Evolutionary conservation across 2,888 invertebrate species (phyloP).

Genomic region (Periphyllus acericola): DNA sequence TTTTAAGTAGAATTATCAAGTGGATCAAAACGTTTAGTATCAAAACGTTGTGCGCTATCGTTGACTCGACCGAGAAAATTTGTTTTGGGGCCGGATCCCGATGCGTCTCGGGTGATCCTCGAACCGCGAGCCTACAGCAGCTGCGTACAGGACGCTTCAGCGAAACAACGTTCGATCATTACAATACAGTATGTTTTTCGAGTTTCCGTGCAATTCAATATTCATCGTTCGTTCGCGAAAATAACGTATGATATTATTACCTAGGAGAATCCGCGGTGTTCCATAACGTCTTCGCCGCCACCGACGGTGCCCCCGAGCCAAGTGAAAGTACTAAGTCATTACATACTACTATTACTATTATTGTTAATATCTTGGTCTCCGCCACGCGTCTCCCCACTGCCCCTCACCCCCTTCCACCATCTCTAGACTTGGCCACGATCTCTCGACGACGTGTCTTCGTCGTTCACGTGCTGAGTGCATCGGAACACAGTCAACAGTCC

Average conservation of each 20-base stretch:
- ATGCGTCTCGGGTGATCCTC: too few species aligned
- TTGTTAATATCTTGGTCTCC: not conserved
- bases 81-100: too few species aligned
- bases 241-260: not conserved
- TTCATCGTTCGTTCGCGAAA: not conserved
- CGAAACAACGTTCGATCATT: too few species aligned
- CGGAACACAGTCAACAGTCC: slow-evolving; percentile 5
- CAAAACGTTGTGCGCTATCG: too few species aligned
- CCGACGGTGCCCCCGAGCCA: not conserved
- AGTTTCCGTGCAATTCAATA: not conserved
- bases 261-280: not conserved
- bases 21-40: too few species aligned
- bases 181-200: not conserved
- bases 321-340: slow-evolving; percentile 43
- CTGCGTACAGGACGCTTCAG: too few species aligned
- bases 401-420: not conserved
- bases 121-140: too few species aligned
- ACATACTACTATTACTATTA: not conserved
- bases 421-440: too few species aligned
- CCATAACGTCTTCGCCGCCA: not conserved
- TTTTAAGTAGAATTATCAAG: too few species aligned
- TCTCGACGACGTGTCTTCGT: not conserved
- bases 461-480: slow-evolving; percentile 15
- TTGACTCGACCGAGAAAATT: too few species aligned
- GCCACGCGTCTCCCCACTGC: slow-evolving; percentile 6